Conservation (phyloP, 2,888 invertebrate species). For the Nephrotoma guestfalica region DNA sequence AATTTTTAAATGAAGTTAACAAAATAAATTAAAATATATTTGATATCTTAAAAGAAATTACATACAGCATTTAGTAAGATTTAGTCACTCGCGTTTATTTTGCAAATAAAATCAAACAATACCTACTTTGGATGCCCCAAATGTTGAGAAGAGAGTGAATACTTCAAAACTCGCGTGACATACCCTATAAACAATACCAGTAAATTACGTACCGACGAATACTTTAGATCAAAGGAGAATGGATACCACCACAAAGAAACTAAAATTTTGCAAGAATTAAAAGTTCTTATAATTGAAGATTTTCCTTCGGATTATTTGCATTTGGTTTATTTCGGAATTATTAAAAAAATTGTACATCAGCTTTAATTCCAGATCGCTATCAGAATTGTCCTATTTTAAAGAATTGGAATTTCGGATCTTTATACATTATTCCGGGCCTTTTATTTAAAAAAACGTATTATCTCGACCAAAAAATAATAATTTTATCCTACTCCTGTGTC, state of each 20-base stretch:
- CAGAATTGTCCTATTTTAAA: not conserved
- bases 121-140: not conserved
- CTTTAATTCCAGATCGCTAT: not conserved
- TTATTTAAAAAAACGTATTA: not conserved
- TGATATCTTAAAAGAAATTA: no score
- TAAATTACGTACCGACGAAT: not conserved
- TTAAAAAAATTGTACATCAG: not conserved
- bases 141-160: not conserved
- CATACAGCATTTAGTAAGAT: no score
- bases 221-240: not conserved
- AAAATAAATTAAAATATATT: no score
- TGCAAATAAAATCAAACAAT: not conserved
- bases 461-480: not conserved
- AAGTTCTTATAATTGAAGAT: not conserved
- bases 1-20: no score
- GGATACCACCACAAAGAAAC: not conserved
- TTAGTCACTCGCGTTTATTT: no score
- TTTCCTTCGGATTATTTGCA: not conserved
- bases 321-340: not conserved
- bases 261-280: not conserved
- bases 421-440: not conserved
- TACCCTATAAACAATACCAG: not conserved
- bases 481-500: not conserved
- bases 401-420: not conserved
- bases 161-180: not conserved